Evolutionary conservation across 2,797 vertebrate species (phyloP).

Genomic region (Gephyroberyx darwinii): DNA sequence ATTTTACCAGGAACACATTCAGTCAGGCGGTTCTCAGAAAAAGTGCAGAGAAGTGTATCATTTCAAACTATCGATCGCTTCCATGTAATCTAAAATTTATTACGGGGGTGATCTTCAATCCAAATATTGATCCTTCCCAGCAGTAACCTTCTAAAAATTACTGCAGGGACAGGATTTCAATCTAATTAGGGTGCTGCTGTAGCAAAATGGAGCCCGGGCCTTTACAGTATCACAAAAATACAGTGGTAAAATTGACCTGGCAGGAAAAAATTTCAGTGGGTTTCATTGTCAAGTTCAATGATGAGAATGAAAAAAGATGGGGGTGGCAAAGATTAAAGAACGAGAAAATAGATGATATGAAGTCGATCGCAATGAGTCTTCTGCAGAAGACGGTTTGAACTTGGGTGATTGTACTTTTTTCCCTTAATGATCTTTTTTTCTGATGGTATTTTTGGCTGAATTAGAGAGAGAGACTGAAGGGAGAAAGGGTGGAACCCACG

Average conservation of each 20-base stretch:
- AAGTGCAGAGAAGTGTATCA: constrained; percentile 27
- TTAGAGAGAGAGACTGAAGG: constrained; percentile 21
- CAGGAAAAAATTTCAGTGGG: not conserved
- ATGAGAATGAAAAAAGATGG: not conserved
- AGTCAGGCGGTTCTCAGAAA: constrained; percentile 33
- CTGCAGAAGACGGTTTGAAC: not conserved
- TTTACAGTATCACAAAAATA: constrained; percentile 26
- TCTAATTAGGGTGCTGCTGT: constrained; percentile 44
- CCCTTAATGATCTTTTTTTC: not conserved
- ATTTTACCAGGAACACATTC: constrained; percentile 30
- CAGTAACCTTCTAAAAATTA: constrained; percentile 32
- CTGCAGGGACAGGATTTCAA: constrained; percentile 35
- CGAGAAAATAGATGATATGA: not conserved
- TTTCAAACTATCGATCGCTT: constrained; percentile 49
- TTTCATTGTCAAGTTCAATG: not conserved
- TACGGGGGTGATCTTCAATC: constrained; percentile 50
- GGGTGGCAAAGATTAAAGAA: not conserved
- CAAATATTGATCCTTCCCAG: constrained; percentile 56
- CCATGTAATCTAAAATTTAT: constrained; percentile 57
- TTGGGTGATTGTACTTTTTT: not conserved
- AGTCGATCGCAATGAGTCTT: constrained; percentile 17
- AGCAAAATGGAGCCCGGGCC: constrained; percentile 5
- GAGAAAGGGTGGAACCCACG: not conserved
- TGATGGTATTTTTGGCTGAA: constrained; percentile 1
- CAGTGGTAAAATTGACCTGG: constrained; percentile 8